Evolutionary conservation across 2,888 invertebrate genomes (phyloP).

Genomic region (Patella ulyssiponensis): DNA sequence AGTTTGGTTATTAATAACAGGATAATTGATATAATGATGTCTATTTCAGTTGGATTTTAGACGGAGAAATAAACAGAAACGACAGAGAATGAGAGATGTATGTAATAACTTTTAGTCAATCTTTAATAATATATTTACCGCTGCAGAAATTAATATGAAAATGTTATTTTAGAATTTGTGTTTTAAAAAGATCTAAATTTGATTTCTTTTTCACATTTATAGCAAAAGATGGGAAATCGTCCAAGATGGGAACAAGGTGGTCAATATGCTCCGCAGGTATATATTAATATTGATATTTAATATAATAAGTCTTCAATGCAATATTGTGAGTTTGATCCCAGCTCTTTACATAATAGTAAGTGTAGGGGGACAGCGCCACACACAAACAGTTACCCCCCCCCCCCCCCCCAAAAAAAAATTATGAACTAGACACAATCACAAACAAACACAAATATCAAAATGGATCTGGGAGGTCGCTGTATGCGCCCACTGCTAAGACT

Average conservation of each 20-base stretch:
- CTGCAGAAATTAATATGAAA: neutral
- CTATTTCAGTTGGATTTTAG: constrained; percentile 78
- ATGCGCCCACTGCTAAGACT: no score
- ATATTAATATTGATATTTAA: constrained; percentile 71
- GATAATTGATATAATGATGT: neutral
- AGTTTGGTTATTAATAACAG: no score
- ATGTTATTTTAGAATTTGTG: neutral
- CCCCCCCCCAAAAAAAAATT: no score
- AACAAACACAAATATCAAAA: no score
- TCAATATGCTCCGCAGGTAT: constrained; percentile 85
- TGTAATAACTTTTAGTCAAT: constrained; percentile 17
- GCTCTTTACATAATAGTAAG: no score
- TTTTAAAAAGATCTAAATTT: neutral
- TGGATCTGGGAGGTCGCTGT: no score
- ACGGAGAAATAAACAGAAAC: constrained; percentile 76
- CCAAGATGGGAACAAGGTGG: constrained; percentile 83
- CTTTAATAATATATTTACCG: no score
- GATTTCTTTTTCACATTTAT: constrained; percentile 20
- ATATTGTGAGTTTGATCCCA: no score
- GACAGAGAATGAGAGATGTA: constrained; percentile 74
- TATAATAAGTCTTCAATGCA: no score
- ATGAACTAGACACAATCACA: no score
- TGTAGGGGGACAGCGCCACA: no score
- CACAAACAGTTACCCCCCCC: no score
- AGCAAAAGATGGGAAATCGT: constrained; percentile 51